Base-by-base conservation (phyloP, 2,113 vertebrate genomes). In the Myrmecobius fasciatus region DNA sequence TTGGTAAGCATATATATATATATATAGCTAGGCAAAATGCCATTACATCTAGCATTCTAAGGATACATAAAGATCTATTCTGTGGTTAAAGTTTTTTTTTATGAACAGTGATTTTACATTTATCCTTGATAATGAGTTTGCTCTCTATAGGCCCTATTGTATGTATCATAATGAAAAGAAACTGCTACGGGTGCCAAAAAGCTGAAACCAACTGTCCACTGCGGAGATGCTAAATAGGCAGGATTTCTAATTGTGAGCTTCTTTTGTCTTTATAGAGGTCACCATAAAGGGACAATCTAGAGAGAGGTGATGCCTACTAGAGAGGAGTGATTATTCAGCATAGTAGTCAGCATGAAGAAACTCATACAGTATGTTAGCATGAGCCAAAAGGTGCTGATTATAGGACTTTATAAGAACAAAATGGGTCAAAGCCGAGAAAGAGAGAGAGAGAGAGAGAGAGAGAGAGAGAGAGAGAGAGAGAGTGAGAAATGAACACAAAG, bases 141-240 rank as follows among this genome's bases (percentile, higher is more conserved):
- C 52, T 96, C 95, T 96, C 90, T 25, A 89, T 95, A 67, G 89
- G 93, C 94, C 52, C 53, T 92, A 52, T 52, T 67, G 36, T 92
- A 96, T 95, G 96, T 96, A 96, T 97, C 91, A 97, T 95, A 97
- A 95, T 95, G 91, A 97, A 98, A 95, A 31, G 96, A 97, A 97
- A 97, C 91, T 95, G 96, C 97, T 94, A 17, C 94, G 83, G 25
- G 49, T 94, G 95, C 96, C 96, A 97, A 97, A 97, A 97, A 92
- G 92, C 95, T 93, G 94, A 95, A 97, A 97, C 96, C 97, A 96
- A 95, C 96, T 97, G 96, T 95, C 96, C 96, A 96, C 95, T 93
- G 95, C 93, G 24, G 83, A 95, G 97, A 89, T 96, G 97, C 97
- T 96, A 97, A 93, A 96, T 94, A 93, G 95, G 96, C 97, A 97